Conservation (phyloP, 2,888 invertebrate genomes). For the Pollenia angustigena region DNA sequence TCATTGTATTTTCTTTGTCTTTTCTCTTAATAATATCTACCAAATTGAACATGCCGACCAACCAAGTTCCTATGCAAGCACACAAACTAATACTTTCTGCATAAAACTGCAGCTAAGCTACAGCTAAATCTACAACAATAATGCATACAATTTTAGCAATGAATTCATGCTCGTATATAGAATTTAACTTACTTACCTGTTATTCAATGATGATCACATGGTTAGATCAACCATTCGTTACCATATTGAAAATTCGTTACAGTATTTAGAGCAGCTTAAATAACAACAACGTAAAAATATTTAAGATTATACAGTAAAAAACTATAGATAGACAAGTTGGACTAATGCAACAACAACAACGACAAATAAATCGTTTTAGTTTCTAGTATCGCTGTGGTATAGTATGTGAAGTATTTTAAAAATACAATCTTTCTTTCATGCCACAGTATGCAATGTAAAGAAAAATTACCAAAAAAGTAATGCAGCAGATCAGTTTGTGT, state of each 20-base stretch:
- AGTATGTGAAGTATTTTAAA: conserved; percentile 50
- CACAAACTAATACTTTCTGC: neutral
- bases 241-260: conserved; percentile 75
- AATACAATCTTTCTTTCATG: conserved; percentile 38
- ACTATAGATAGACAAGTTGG: conserved; percentile 19
- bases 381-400: conserved; percentile 9
- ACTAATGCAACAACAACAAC: no score
- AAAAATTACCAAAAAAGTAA: conserved; percentile 13
- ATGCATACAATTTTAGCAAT: conserved; percentile 55
- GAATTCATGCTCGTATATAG: conserved; percentile 38
- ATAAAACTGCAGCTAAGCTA: neutral
- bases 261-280: conserved; percentile 72
- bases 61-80: neutral
- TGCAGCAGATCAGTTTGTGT: conserved; percentile 31
- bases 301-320: conserved; percentile 53
- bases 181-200: conserved; percentile 68
- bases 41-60: conserved; percentile 62
- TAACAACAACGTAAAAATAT: conserved; percentile 49
- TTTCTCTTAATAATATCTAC: conserved; percentile 36
- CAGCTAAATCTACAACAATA: conserved; percentile 31
- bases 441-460: neutral
- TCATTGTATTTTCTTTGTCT: conserved; percentile 12
- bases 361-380: neutral
- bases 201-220: conserved; percentile 67
- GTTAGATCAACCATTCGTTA: conserved; percentile 71